These are phyloP conservation scores for Epizoanthus fatuus DNA, from an alignment of 92 coral and sea anemone genomes.

Conservation along the genomic window DNA sequence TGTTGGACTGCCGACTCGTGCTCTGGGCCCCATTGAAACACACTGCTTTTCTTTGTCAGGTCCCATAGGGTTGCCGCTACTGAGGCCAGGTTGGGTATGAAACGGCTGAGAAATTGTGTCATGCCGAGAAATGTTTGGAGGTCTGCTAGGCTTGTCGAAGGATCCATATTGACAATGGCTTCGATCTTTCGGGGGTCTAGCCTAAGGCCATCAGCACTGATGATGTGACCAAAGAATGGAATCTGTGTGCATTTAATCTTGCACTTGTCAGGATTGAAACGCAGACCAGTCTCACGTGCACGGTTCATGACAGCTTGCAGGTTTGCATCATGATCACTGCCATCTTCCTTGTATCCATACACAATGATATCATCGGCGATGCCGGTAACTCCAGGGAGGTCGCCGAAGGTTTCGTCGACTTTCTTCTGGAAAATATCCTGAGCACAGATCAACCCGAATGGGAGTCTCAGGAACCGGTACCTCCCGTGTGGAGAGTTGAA, in stretches of 20 bases:
- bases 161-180: constrained; percentile 30
- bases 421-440: no score
- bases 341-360: constrained; percentile 57
- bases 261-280: constrained; percentile 49
- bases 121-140: constrained; percentile 38
- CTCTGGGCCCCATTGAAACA: constrained; percentile 30
- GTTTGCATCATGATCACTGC: constrained; percentile 65
- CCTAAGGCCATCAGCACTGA: constrained; percentile 24
- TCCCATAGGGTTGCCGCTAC: constrained; percentile 15
- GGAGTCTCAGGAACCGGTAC: constrained; percentile 64
- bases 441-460: constrained; percentile 73
- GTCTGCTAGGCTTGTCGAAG: constrained; percentile 12
- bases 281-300: constrained; percentile 53
- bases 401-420: no score
- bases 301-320: constrained; percentile 55
- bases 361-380: constrained; percentile 78
- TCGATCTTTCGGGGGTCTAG: constrained; percentile 26
- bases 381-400: constrained; percentile 73
- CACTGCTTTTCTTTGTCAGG: constrained; percentile 19
- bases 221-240: constrained; percentile 41
- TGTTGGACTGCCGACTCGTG: constrained; percentile 33
- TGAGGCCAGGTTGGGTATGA: constrained; percentile 24
- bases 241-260: constrained; percentile 52
- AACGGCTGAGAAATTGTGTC: constrained; percentile 42
- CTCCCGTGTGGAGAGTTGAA: constrained; percentile 78